phyloP scores from a whole-genome alignment of 2,797 vertebrate species.

The Monodelphis domestica region DNA sequence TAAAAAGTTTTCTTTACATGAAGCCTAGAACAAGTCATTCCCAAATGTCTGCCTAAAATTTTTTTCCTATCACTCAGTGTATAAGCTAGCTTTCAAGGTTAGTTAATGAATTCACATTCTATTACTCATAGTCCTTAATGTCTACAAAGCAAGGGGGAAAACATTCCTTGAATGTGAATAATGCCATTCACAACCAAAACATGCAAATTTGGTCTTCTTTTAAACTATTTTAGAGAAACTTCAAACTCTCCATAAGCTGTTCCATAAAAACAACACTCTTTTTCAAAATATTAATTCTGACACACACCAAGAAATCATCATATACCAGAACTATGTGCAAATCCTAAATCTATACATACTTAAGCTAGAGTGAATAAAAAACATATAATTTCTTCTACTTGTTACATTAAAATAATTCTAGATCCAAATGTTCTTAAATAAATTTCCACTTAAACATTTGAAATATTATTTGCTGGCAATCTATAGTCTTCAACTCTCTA shows the following conservation, averaged over 20 bases:
- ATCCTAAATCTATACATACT: not conserved
- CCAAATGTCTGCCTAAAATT: not conserved
- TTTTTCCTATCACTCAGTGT: not conserved
- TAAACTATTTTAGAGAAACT: not conserved
- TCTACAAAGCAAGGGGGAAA: slow-evolving; percentile 18
- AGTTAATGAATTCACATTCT: slow-evolving; percentile 9
- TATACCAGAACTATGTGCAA: not conserved
- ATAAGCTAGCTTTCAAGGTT: not conserved
- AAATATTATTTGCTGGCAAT: not conserved
- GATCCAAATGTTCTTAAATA: not conserved
- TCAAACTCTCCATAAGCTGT: not conserved
- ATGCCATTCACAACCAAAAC: not conserved
- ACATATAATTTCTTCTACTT: not conserved
- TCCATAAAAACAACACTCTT: not conserved
- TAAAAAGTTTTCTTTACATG: not conserved
- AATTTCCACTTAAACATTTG: not conserved
- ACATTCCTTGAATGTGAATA: not conserved
- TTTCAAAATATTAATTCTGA: not conserved
- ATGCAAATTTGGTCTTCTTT: not conserved
- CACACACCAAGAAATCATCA: not conserved
- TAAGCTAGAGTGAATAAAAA: not conserved
- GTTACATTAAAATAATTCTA: not conserved
- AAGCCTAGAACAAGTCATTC: not conserved
- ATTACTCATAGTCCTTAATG: slow-evolving; percentile 7
- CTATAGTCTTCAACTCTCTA: not conserved